These are phyloP conservation scores for Plumapathes pennacea DNA, from an alignment of 92 coral and sea anemone species.

Conservation along the genomic window DNA sequence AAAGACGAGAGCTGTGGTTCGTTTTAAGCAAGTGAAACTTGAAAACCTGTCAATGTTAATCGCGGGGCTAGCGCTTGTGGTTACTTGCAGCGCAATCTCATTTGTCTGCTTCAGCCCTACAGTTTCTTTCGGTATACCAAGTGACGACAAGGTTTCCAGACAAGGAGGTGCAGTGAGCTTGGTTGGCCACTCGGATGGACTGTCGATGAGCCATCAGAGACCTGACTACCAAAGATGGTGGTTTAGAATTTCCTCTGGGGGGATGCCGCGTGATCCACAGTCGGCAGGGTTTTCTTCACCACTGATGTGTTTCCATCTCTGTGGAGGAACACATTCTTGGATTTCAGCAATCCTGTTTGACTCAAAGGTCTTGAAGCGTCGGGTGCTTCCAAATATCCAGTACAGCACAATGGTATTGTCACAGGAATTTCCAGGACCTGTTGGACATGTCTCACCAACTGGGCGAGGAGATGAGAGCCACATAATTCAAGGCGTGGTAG, in stretches of 20 bases:
- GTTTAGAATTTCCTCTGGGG: slow-evolving; percentile 5
- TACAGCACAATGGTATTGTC: not conserved
- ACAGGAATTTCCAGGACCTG: not conserved
- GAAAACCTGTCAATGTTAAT: too few relatives aligned
- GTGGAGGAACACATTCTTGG: slow-evolving; percentile 5
- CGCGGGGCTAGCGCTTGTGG: too few relatives aligned
- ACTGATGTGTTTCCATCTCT: slow-evolving; percentile 7
- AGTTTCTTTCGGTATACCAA: too few relatives aligned
- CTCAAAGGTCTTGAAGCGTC: slow-evolving; percentile 14
- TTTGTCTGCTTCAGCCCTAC: too few relatives aligned
- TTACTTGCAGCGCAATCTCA: too few relatives aligned
- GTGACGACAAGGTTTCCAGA: too few relatives aligned
- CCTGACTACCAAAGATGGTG: slow-evolving; percentile 21
- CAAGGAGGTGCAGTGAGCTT: too few relatives aligned
- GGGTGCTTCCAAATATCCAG: slow-evolving; percentile 2
- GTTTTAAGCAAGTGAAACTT: too few relatives aligned
- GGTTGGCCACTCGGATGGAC: slow-evolving; percentile 9
- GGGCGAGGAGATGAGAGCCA: slow-evolving; percentile 7
- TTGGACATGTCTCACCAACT: not conserved
- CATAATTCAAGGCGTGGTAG: slow-evolving; percentile 9
- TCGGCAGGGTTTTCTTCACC: slow-evolving; percentile 41
- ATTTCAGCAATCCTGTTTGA: slow-evolving; percentile 20
- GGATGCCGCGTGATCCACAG: slow-evolving; percentile 12
- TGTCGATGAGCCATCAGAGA: slow-evolving; percentile 9
- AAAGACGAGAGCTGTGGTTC: too few relatives aligned